Evolutionary conservation across 2,113 vertebrate species (phyloP).

Genomic region (Motacilla tschutschensis): DNA sequence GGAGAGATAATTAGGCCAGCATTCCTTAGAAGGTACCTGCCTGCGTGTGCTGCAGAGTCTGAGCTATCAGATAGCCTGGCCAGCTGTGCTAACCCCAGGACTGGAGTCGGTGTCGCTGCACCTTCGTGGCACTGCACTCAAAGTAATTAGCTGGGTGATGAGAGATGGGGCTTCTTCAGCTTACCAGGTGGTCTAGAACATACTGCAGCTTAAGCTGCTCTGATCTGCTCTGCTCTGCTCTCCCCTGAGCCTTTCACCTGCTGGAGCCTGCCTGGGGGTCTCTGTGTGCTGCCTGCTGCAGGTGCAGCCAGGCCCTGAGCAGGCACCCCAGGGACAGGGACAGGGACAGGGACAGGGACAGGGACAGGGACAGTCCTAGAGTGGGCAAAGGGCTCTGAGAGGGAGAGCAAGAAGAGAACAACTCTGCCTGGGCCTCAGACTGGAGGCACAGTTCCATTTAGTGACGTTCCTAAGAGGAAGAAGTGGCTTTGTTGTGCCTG

Average conservation of each 20-base stretch:
- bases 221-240: not conserved
- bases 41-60: not conserved
- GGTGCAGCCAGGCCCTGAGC: not conserved
- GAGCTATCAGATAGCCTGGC: not conserved
- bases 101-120: not conserved
- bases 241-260: not conserved
- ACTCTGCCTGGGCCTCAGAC: not conserved
- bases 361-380: not conserved
- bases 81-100: not conserved
- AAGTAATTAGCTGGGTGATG: not conserved
- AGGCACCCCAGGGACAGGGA: not conserved
- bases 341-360: not conserved
- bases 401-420: not conserved
- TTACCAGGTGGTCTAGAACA: not conserved
- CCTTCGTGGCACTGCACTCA: not conserved
- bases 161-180: not conserved
- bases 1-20: not conserved
- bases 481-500: not conserved
- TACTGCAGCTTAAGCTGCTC: not conserved
- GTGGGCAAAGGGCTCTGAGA: not conserved
- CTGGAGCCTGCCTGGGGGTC: not conserved
- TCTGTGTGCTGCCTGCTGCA: rapidly evolving
- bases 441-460: not conserved
- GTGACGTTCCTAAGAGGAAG: not conserved
- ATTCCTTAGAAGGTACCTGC: not conserved